Percentiles rank a stretch among this genome's conserved stretches.
Conservation (phyloP, 1,140 invertebrate species). For the Leptinotarsa defecta region DNA sequence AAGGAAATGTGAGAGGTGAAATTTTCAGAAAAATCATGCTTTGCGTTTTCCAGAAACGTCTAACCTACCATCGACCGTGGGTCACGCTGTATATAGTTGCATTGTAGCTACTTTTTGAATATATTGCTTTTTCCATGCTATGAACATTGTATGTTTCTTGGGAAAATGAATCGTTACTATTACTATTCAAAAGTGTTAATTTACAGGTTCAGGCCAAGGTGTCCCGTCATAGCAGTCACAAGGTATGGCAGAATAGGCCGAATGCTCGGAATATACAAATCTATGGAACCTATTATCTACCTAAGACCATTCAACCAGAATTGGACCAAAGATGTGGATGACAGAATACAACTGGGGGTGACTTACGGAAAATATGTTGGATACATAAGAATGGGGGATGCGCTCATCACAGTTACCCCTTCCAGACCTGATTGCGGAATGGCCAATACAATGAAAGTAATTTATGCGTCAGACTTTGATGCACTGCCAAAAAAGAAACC, state of each 20-base stretch:
- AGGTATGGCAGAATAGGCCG: slow-evolving; percentile 71
- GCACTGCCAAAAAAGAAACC: slow-evolving; percentile 16
- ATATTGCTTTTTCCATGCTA: too few species aligned
- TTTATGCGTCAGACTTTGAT: slow-evolving; percentile 60
- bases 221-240: slow-evolving; percentile 84
- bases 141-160: too few species aligned
- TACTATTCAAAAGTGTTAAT: neutral
- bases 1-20: too few species aligned
- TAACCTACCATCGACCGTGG: too few species aligned
- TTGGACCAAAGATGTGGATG: slow-evolving; percentile 68
- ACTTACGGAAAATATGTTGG: slow-evolving; percentile 65
- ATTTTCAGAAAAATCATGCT: too few species aligned
- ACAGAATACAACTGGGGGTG: slow-evolving; percentile 69
- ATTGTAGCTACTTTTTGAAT: too few species aligned
- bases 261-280: slow-evolving; percentile 77
- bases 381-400: slow-evolving; percentile 68
- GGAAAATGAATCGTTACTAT: too few species aligned
- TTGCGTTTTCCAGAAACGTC: too few species aligned
- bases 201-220: slow-evolving; percentile 75
- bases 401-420: slow-evolving; percentile 72
- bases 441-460: slow-evolving; percentile 74
- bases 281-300: slow-evolving; percentile 58
- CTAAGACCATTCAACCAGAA: slow-evolving; percentile 31
- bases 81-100: too few species aligned
- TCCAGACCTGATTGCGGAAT: slow-evolving; percentile 72